Percentiles rank a stretch among this genome's conserved stretches.
Conservation (phyloP, 2,888 invertebrate species). For the Chloromyia formosa region DNA sequence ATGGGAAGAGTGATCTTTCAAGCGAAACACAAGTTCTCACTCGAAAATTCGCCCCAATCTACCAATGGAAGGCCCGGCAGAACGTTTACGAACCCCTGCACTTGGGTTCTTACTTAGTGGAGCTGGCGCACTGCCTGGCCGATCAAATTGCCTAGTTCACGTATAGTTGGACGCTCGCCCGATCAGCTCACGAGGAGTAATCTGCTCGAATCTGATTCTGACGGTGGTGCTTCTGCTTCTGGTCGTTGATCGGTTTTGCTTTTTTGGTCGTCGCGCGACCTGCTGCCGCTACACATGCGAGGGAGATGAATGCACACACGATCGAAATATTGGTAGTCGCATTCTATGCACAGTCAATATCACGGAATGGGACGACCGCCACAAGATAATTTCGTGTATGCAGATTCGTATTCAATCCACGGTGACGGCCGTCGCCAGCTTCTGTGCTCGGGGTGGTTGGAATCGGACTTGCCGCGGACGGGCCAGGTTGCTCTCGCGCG, state of each 20-base stretch:
- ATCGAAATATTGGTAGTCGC: constrained; percentile 26
- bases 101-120: not conserved
- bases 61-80: not conserved
- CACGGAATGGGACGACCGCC: constrained; percentile 6
- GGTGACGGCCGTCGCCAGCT: not conserved
- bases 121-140: not conserved
- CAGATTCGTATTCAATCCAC: constrained; percentile 8
- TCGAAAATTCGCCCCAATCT: not conserved
- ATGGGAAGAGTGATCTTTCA: too few species aligned
- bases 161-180: constrained; percentile 24
- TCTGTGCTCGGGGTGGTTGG: not conserved
- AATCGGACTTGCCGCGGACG: not conserved
- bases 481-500: not conserved
- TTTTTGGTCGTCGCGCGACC: constrained; percentile 26
- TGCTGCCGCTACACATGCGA: not conserved
- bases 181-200: not conserved
- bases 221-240: not conserved
- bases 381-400: constrained; percentile 25
- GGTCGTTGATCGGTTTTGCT: constrained; percentile 22
- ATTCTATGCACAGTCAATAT: constrained; percentile 27
- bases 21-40: too few species aligned
- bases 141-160: constrained; percentile 22
- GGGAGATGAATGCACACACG: constrained; percentile 40
- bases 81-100: constrained; percentile 14
- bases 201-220: not conserved